phyloP scores from a whole-genome alignment of 2,113 vertebrate species.

The Myotis brandtii region DNA sequence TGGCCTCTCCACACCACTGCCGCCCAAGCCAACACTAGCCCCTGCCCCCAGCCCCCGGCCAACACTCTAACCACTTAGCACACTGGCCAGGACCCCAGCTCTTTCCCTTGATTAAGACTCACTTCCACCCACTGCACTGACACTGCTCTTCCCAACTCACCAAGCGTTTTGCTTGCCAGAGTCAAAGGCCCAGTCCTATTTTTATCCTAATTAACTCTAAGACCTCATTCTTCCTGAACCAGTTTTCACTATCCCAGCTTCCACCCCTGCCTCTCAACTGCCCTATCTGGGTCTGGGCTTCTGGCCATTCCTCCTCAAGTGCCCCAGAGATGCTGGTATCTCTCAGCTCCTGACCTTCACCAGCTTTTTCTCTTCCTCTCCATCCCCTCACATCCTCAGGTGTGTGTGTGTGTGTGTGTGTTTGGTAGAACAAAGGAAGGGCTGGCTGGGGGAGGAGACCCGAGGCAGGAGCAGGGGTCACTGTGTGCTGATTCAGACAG shows the following conservation, averaged over 20 bases:
- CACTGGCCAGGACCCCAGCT: no score
- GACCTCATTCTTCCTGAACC: neutral
- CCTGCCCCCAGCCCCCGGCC: neutral
- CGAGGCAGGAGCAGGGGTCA: neutral
- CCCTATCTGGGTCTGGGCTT: neutral
- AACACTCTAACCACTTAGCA: no score
- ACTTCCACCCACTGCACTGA: neutral
- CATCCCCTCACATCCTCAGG: neutral
- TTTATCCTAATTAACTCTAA: neutral
- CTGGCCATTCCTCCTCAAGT: neutral
- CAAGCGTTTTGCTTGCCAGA: neutral
- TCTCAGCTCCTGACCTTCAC: neutral
- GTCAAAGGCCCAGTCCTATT: neutral
- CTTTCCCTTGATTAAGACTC: neutral
- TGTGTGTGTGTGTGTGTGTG: no score
- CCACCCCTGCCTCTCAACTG: neutral
- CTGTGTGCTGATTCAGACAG: no score
- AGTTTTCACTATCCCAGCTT: neutral
- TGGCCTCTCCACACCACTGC: neutral
- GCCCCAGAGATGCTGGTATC: neutral
- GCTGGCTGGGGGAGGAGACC: neutral
- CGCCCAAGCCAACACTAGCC: neutral
- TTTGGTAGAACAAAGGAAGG: neutral
- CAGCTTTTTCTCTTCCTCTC: no score
- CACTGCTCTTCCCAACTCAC: neutral